Base-by-base conservation (phyloP, 2,888 invertebrate genomes). In the Thyatira batis region DNA sequence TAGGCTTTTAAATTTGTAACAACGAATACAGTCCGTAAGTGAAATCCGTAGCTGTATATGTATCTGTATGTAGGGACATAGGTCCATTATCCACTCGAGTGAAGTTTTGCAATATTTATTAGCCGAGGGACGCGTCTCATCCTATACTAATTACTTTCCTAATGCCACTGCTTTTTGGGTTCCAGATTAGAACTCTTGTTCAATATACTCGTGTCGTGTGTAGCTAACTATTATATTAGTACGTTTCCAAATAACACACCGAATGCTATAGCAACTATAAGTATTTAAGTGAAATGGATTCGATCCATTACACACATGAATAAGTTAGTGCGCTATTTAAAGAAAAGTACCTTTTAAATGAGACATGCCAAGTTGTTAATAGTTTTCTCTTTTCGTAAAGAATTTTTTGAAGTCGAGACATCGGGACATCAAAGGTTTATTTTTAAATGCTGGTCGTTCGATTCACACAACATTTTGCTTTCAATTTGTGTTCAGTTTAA, bases 51-150 rank as follows among this genome's bases (percentile, higher is more conserved):
- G 3, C 39, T n/a, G 44, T 45, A 25, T 43, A 39, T 30, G 4
- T 46, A 45, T 53, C 48, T 50, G 30, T 48, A 56, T 27, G 23
- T 44, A 49, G 43, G 21, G 13, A 51, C 28, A 49, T 46, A 58
- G 50, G 39, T 46, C 54, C 65, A 69, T 76, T 73, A 68, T 60
- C 60, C 63, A 39, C 46, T 45, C 49, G 57, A 68, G 72, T 72
- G 65, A 69, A 75, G 69, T 69, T 72, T 58, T 83, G 76, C 71
- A 82, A 80, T 77, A 84, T 84, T 84, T 78, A 85, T 82, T 71
- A 79, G 74, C 58, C 55, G 54, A 46, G 61, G 66, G 67, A 62
- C 64, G 65, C 55, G 57, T 60, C 62, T 54, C 60, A 64, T 71
- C 67, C 65, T 64, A 71, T 69, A 74, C 76, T 83, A 82, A 82